Evolutionary conservation across 2,888 invertebrate species (phyloP), one percentile per base, ranked within the genome.

Genomic region (Adineta ricciae): DNA sequence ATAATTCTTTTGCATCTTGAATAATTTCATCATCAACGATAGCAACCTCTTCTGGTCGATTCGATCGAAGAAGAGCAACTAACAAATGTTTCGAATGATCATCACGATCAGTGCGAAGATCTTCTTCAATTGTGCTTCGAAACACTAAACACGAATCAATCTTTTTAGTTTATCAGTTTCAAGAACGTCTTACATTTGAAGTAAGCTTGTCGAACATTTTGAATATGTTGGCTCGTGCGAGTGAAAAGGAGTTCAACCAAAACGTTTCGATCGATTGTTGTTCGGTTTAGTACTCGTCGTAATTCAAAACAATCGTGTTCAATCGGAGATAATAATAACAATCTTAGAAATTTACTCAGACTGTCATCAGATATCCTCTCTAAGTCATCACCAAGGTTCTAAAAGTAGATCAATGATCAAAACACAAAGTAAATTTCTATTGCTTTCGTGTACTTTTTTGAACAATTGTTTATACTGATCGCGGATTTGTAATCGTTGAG

Each of bases 41-140:
- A 36, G 27, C 16, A 32, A 32, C 32, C 16, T 36, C 0, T 14
- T 64, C 95, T 86, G 93, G 93, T 86, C 93, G 92, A 83, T 89
- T 88, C 9, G 88, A 89, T 84, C 89, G 89, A n/a, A 90, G 87
- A 86, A 89, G 88, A 16, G 89, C 88, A 14, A 90, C 87, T 83
- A 90, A 87, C n/a, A 90, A 87, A n/a, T 88, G 87, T 86, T 89
- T 89, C 87, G 89, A 90, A 86, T 89, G 86, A 32, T 90, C 90
- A 0, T 90, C 90, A 19, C 90, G 91, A 86, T 90, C 90, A 1
- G 88, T 88, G 41, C 88, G 88, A 5, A 90, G 88, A 86, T 90
- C 90, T 46, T 88, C 87, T 86, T 90, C 90, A 87, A 90, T 86
- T 21, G 90, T 89, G 83, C 88, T 89, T 83, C 86, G 86, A 86